phyloP scores from a whole-genome alignment of 2,113 vertebrate species.

The Perognathus longimembris region DNA sequence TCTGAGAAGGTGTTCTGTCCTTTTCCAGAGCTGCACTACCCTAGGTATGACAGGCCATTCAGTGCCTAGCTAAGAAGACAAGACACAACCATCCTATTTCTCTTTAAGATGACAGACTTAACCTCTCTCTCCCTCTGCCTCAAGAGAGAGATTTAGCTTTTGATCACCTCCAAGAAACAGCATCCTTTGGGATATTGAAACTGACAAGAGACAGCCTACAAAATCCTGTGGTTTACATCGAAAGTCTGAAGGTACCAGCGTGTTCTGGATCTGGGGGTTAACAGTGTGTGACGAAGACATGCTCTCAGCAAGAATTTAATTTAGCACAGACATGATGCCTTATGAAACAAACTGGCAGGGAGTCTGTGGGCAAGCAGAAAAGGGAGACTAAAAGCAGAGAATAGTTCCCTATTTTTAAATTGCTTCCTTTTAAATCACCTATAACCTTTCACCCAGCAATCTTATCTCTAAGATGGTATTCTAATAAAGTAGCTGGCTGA shows the following conservation, averaged over 20 bases:
- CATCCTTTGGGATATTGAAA: constrained; percentile 61
- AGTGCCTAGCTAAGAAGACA: not conserved
- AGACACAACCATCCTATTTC: not conserved
- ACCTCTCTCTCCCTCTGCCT: constrained; percentile 18
- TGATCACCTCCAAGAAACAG: constrained; percentile 67
- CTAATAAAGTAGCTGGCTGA: not conserved
- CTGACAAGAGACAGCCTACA: constrained; percentile 42
- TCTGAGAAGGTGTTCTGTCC: not conserved
- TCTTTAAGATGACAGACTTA: constrained; percentile 35
- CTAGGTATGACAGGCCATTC: not conserved
- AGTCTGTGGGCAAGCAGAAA: not conserved
- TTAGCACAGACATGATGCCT: constrained; percentile 40
- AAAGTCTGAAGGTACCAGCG: constrained; percentile 37
- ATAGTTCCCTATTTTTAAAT: constrained; percentile 13
- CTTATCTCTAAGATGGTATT: not conserved
- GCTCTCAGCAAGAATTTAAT: constrained; percentile 50
- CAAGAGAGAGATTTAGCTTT: constrained; percentile 62
- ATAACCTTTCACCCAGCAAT: not conserved
- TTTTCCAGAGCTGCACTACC: not conserved
- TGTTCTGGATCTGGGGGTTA: constrained; percentile 15
- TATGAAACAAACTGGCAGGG: constrained; percentile 55
- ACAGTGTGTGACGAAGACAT: constrained; percentile 35
- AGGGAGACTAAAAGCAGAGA: not conserved
- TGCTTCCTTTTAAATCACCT: constrained; percentile 11
- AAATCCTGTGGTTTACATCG: constrained; percentile 27